A percentile compares a stretch with the other conserved stretches of the same genome.
Conservation (phyloP, 2,113 vertebrate genomes). For the Theropithecus gelada region DNA sequence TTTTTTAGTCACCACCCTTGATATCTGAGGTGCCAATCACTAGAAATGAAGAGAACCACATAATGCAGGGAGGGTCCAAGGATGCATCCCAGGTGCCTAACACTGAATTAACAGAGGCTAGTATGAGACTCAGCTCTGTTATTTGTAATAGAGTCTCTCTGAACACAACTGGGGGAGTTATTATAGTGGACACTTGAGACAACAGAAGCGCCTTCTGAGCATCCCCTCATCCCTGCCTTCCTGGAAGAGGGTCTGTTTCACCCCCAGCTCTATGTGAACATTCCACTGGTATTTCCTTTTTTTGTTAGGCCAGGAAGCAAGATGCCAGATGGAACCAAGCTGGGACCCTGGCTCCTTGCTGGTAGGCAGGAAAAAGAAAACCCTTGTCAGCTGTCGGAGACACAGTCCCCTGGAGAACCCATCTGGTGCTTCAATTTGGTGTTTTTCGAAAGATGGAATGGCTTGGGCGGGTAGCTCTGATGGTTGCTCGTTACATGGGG, state of each 20-base stretch:
- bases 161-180: not conserved
- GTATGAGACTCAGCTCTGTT: not conserved
- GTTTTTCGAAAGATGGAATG: not conserved
- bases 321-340: not conserved
- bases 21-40: no score
- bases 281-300: not conserved
- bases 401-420: not conserved
- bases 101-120: not conserved
- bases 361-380: not conserved
- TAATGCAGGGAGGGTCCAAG: accelerated
- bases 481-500: not conserved
- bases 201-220: not conserved
- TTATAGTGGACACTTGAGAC: not conserved
- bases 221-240: not conserved
- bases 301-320: conserved; percentile 7
- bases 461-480: not conserved
- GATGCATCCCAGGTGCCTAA: not conserved
- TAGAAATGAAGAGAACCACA: not conserved
- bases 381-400: not conserved
- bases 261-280: not conserved
- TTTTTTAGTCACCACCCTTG: no score
- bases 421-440: not conserved
- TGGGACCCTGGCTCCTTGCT: not conserved
- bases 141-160: not conserved
- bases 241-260: not conserved